Evolutionary conservation across 2,888 invertebrate genomes (phyloP).

Genomic region (Parnassius glacialis): DNA sequence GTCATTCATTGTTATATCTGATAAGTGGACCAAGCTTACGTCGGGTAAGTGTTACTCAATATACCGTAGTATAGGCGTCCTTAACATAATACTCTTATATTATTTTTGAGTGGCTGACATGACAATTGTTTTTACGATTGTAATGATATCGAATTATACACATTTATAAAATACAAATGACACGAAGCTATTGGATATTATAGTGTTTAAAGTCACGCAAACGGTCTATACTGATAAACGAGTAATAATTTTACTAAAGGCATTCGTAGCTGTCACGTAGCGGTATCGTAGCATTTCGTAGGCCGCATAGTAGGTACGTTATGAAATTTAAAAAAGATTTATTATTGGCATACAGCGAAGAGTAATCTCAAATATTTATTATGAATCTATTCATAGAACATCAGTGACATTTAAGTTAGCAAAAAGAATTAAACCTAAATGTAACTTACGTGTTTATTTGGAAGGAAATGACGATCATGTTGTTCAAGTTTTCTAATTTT

Average conservation of each 20-base stretch:
- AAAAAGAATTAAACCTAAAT: too few relatives aligned
- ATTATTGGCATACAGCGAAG: too few relatives aligned
- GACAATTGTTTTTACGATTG: background rate
- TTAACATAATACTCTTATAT: background rate
- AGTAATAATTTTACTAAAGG: background rate
- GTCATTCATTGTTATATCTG: too few relatives aligned
- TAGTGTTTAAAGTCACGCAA: slow-evolving; percentile 9
- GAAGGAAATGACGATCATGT: too few relatives aligned
- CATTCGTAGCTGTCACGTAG: background rate
- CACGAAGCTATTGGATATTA: background rate
- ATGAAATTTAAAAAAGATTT: too few relatives aligned
- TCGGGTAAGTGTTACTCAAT: background rate
- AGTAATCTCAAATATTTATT: too few relatives aligned
- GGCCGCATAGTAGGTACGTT: too few relatives aligned
- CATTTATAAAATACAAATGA: background rate
- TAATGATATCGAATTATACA: background rate
- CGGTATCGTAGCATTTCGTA: background rate
- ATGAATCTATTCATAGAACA: too few relatives aligned
- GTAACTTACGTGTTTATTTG: too few relatives aligned
- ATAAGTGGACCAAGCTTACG: too few relatives aligned
- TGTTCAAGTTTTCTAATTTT: too few relatives aligned
- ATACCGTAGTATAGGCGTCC: background rate
- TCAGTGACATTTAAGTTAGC: too few relatives aligned
- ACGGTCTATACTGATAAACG: slow-evolving; percentile 1
- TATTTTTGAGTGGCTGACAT: background rate